Evolutionary conservation across 2,888 invertebrate genomes (phyloP), one percentile per base, ranked within the genome.

Genomic region (Nymphalis urticae): DNA sequence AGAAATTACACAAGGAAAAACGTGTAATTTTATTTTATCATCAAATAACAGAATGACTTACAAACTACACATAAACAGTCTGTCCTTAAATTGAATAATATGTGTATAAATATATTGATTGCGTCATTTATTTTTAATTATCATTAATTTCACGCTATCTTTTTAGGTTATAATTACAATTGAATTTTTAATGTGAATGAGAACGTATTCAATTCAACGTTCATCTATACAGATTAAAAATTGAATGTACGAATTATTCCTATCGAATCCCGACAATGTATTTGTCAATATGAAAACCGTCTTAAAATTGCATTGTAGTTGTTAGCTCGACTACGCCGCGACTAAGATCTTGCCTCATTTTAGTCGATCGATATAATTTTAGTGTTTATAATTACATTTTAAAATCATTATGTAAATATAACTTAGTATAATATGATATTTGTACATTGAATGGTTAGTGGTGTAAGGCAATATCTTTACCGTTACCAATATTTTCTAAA

Each of bases 401-500:
- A 56, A 27, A 8, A 48, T 42, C 51, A 56, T 64, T 59, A 51
- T 72, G 69, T 72, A 56, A 67, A 67, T 72, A 59, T 66, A 59
- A 63, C 24, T 17, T 63, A 68, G 51, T 19, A 10, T 32, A 6
- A 32, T 67, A 58, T 42, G 13, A 62, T 62, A 58, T 62, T 58
- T 65, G 67, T 70, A 69, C 54, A 66, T 70, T 69, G 50, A 67
- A 64, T 60, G 66, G 72, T 66, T 66, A 72, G 68, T 67, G 69
- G 63, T 67, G 56, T 71, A 68, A 69, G 68, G 71, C 66, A 60
- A 65, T 64, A 68, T 68, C 56, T 66, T 64, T 66, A 66, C 68
- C 66, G 70, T 72, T 71, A 72, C 70, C 72, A 72, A 70, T 70
- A 68, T 62, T 64, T 61, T 63, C 50, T 70, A 61, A 65, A n/a